Evolutionary conservation across 2,888 invertebrate species (phyloP), one percentile per base, ranked within the genome.

Genomic region (Eupithecia dodoneata): DNA sequence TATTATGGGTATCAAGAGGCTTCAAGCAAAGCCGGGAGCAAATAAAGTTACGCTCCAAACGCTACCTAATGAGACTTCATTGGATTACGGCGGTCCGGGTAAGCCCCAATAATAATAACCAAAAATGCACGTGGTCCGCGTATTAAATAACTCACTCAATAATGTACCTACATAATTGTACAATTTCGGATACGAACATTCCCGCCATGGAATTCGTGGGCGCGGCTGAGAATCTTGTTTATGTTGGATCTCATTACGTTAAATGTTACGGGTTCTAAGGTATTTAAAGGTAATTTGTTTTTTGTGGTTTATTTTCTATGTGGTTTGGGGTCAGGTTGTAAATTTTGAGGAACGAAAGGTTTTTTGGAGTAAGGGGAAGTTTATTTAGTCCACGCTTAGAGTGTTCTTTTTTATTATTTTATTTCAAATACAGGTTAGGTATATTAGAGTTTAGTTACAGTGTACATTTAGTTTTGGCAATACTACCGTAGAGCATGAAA

Each of bases 111-210:
- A 94, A 94, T 94, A 93, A 94, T 93, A 94, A 93, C 91, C 93
- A 93, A 94, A 94, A 94, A 94, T 93, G 93, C 92, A 94, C 93
- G 93, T 93, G 93, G 92, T 88, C 89, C 86, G 83, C 84, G 85
- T 90, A 92, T 93, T 92, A 93, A 94, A 94, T 94, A 95, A 93
- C 94, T 94, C 94, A 94, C 92, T 94, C 94, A 94, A 83, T 83
- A 83, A 65, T 65, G 66, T 42, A 66, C 41, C 13, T 66, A 66
- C 66, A 15, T 66, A 42, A 66, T 42, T 66, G 66, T 66, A 66
- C 42, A 42, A 42, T 82, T 82, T 63, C 76, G 84, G 80, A 82
- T 85, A 83, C 85, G 81, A 75, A 79, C 78, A 70, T 74, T 76
- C 79, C 80, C 67, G 42, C 18, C 74, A 42, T 45, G 49, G 87